Evolutionary conservation across 2,797 vertebrate species (phyloP), one percentile per base, ranked within the genome.

Genomic region (Oryzias dopingdopingensis): DNA sequence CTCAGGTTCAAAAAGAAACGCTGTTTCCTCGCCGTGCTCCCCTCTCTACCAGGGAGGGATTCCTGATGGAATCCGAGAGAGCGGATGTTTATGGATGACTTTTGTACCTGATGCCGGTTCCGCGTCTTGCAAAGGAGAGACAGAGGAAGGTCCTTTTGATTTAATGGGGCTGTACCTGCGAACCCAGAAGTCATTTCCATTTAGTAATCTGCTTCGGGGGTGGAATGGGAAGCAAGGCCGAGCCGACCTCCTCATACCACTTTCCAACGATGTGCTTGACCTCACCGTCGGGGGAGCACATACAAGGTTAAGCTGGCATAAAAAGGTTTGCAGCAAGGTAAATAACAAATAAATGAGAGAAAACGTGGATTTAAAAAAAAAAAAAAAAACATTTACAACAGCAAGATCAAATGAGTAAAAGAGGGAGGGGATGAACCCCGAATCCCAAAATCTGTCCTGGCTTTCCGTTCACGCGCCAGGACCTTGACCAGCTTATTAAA

Each of bases 401-500:
- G 14, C 20, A 29, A 48, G 58, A 62, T 20, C 15, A 47, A 53
- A 22, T 42, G 44, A 40, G 54, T 32, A 53, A 42, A 42, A 40
- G 45, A 65, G 40, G 56, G 42, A 43, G 51, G 10, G 0, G 22
- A 43, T 32, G 57, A 70, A 79, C 72, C 72, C 64, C 58, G 32
- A 48, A 40, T 59, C 48, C 52, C 63, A 61, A 3, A 52, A 49
- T 54, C 8, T 40, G 10, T 54, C 63, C 65, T 63, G 70, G 64
- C 46, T 81, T 76, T 62, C 68, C 61, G 46, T 81, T 68, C 56
- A 41, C 70, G 65, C 41, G 26, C 56, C 49, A 20, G 55, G 71
- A 80, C 81, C 78, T 81, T 84, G 81, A 72, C 63, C 62, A 48
- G 55, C 66, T 53, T 74, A 67, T 83, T 79, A 81, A 82, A 82